These are phyloP conservation scores for Dermatophagoides farinae DNA, from an alignment of 1,140 invertebrate genomes.

Conservation along the genomic window DNA sequence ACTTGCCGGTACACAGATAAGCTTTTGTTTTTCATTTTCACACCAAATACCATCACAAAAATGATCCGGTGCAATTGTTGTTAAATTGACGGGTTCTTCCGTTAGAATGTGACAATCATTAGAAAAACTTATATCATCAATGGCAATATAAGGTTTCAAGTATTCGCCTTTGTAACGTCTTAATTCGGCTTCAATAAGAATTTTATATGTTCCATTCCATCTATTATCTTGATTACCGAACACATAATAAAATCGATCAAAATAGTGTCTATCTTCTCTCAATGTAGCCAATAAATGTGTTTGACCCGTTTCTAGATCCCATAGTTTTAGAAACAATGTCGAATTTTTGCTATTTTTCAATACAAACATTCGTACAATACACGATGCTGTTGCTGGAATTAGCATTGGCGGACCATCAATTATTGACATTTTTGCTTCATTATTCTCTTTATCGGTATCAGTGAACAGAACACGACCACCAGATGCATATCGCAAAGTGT, in stretches of 20 bases:
- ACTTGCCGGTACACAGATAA: background rate
- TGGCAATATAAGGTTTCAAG: slow-evolving; percentile 12
- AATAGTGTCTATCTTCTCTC: background rate
- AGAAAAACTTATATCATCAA: slow-evolving; percentile 18
- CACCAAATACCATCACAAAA: background rate
- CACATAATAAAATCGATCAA: background rate
- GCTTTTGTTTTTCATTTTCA: background rate
- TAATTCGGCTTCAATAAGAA: background rate
- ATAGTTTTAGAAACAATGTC: background rate
- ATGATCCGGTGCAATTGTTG: background rate
- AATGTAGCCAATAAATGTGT: background rate
- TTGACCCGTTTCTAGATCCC: background rate
- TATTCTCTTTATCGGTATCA: background rate
- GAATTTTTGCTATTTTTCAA: background rate
- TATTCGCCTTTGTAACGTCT: background rate
- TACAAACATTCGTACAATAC: background rate
- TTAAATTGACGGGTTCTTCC: background rate
- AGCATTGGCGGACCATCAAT: background rate
- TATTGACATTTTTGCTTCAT: background rate
- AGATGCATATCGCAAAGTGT: slow-evolving; percentile 8
- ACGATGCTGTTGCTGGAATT: background rate
- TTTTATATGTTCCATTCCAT: background rate
- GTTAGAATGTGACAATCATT: slow-evolving; percentile 1
- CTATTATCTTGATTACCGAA: background rate
- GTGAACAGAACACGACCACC: background rate